Base-by-base conservation (phyloP, 2,113 vertebrate genomes). In the Sclerurus mexicanus region DNA sequence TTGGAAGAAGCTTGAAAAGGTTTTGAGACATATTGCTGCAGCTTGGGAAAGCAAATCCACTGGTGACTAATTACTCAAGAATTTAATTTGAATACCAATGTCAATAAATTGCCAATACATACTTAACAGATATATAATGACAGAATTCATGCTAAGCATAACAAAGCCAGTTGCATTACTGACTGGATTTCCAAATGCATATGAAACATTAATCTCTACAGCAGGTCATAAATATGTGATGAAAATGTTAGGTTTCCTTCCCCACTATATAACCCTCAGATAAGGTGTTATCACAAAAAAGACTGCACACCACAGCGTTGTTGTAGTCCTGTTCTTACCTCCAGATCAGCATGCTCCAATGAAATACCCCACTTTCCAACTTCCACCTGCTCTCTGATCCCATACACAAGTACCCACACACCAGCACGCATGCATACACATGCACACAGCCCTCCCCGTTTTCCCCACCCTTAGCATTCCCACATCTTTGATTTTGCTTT, bases 1-100 rank as follows among this genome's bases (percentile, higher is more conserved):
- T 97, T 97, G 96, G 97, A 97, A 97, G 97, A 98, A 97, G 97
- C 97, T 97, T 97, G 96, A 97, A 98, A 98, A 98, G 95, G 90
- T 97, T 98, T 97, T 93, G 95, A 98, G 97, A 98, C 97, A 97
- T 97, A 97, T 97, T 97, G 97, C 95, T 94, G 97, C 92, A 98
- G 96, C 96, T 93, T 96, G 93, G 95, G 97, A 97, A 97, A 97
- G 97, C 90, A 98, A 98, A 98, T 97, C 95, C 91, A 94, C 96
- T 93, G 94, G 95, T 97, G 98, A 98, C 97, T 98, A 98, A 98
- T 98, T 98, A 98, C 91, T 53, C 89, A 93, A 96, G 95, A 96
- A 94, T 97, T 97, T 97, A 95, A 97, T 92, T 92, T 97, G 96
- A 98, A 97, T 96, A 97, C 87, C 85, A 97, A 97, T 95, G 95